Conservation (phyloP, 2,113 vertebrate species). For the Ochotona princeps region DNA sequence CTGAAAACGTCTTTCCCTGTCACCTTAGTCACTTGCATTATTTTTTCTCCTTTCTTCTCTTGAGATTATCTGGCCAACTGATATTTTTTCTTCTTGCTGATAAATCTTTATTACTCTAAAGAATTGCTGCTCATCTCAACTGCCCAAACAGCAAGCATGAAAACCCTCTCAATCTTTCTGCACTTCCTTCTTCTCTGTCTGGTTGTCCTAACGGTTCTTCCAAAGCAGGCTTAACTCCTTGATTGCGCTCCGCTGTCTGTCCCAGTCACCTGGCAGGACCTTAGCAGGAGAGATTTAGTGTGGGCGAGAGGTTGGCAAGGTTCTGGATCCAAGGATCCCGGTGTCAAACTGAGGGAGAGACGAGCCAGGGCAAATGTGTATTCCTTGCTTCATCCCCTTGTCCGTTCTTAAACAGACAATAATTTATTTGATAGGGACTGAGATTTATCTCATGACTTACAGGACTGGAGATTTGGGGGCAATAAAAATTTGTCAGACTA, state of each 20-base stretch:
- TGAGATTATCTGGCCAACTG: constrained; percentile 47
- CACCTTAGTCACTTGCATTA: neutral
- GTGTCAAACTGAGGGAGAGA: neutral
- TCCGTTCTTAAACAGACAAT: constrained; percentile 70
- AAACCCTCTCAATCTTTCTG: constrained; percentile 19
- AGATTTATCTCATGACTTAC: constrained; percentile 77
- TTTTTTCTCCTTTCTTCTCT: neutral
- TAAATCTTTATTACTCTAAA: constrained; percentile 52
- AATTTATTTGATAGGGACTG: constrained; percentile 74
- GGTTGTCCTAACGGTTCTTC: neutral
- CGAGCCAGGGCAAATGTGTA: neutral
- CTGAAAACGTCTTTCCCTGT: neutral
- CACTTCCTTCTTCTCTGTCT: neutral
- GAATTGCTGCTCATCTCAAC: constrained; percentile 35
- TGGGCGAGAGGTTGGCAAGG: neutral
- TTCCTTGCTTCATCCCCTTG: constrained; percentile 19
- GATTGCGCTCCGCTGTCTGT: neutral
- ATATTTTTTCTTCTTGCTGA: constrained; percentile 39
- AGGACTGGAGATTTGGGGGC: constrained; percentile 75
- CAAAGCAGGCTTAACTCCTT: constrained; percentile 48
- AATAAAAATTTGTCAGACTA: constrained; percentile 82
- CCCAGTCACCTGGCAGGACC: neutral
- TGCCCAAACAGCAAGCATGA: neutral
- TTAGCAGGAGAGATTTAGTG: neutral
- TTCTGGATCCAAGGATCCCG: neutral